These are phyloP conservation scores for Acleris literana DNA, from an alignment of 2,888 invertebrate genomes.

Conservation along the genomic window DNA sequence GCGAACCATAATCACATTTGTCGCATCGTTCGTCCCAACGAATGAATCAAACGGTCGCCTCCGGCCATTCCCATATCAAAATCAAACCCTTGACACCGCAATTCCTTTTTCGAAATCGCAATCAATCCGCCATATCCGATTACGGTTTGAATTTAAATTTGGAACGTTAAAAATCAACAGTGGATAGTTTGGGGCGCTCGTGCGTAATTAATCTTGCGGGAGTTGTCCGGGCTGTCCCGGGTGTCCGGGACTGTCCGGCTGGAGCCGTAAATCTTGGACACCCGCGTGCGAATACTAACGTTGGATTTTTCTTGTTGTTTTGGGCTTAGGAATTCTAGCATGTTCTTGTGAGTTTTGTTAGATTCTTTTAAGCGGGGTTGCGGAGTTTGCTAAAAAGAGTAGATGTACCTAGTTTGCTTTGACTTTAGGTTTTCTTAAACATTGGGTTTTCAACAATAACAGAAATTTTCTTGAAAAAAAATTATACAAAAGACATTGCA, in stretches of 20 bases:
- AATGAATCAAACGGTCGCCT: constrained; percentile 1
- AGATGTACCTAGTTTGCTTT: too few relatives aligned
- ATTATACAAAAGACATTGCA: too few relatives aligned
- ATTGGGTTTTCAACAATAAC: too few relatives aligned
- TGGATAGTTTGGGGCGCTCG: constrained; percentile 23
- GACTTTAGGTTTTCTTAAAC: too few relatives aligned
- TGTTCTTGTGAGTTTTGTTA: too few relatives aligned
- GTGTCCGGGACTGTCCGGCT: constrained; percentile 37
- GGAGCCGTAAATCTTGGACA: constrained; percentile 40
- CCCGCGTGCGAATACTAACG: constrained; percentile 22
- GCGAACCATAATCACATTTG: constrained; percentile 2
- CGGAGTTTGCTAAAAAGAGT: too few relatives aligned
- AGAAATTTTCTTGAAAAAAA: too few relatives aligned
- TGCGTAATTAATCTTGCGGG: constrained; percentile 33
- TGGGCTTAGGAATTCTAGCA: background rate
- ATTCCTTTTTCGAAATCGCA: constrained; percentile 30
- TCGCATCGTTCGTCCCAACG: background rate
- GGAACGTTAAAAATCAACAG: constrained; percentile 31
- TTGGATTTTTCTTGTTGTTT: constrained; percentile 25
- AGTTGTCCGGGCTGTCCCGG: constrained; percentile 39
- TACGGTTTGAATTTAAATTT: constrained; percentile 34
- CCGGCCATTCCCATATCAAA: constrained; percentile 24
- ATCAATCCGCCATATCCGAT: constrained; percentile 35
- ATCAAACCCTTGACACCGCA: constrained; percentile 7
- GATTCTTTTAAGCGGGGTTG: too few relatives aligned